Percentiles rank a stretch among this genome's conserved stretches.
Evolutionary conservation across 2,888 invertebrate genomes (phyloP).

Genomic region (Allolobophora icterica): DNA sequence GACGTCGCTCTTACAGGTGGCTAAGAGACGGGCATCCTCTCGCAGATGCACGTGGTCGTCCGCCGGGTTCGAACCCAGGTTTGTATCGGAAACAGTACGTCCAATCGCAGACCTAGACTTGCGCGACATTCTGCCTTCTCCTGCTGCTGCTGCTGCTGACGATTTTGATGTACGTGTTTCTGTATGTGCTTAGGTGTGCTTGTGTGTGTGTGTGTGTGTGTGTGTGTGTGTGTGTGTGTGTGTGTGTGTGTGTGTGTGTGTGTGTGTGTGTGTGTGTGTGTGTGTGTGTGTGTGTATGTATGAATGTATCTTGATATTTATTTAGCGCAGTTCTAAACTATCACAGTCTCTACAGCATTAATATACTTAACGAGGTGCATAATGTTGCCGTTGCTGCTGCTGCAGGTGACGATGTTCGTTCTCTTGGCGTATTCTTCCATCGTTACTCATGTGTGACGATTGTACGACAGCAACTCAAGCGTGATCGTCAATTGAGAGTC

Average conservation of each 20-base stretch:
- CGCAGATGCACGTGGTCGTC: not conserved
- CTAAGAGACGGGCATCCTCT: not conserved
- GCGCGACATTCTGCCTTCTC: not conserved
- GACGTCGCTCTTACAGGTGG: slow-evolving; percentile 23
- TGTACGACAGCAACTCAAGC: not conserved
- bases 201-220: not conserved
- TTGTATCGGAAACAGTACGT: not conserved
- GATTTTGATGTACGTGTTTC: not conserved
- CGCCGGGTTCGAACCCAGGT: slow-evolving; percentile 18
- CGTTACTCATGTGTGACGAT: slow-evolving; percentile 17
- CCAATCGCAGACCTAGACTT: not conserved
- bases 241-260: too few species aligned
- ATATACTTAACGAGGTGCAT: not conserved
- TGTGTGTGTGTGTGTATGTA: not conserved
- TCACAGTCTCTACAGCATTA: not conserved
- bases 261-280: not conserved
- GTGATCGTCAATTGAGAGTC: not conserved
- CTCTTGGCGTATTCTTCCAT: not conserved
- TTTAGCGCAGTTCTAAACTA: not conserved
- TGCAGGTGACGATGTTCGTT: not conserved
- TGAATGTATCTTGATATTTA: not conserved
- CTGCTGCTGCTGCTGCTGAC: not conserved
- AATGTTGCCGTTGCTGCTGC: not conserved
- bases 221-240: not conserved
- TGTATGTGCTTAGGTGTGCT: not conserved